Conservation (phyloP, 2,113 vertebrate species). For the Microcebus jonahi region DNA sequence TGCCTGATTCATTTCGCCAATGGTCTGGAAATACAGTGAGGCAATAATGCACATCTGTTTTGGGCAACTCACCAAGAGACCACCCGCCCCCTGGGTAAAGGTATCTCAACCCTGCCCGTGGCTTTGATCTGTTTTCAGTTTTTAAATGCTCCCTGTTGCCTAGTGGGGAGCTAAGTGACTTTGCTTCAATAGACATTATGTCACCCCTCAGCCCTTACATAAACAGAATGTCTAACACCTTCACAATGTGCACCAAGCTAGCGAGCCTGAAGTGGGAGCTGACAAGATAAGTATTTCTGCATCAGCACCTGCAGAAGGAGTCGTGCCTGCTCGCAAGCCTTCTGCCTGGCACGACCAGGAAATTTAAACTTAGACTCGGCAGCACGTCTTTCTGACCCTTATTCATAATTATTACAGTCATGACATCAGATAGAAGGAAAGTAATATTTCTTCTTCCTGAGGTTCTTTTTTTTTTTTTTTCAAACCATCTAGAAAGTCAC, state of each 20-base stretch:
- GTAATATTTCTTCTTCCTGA: conserved; percentile 45
- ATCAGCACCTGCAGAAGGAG: conserved; percentile 25
- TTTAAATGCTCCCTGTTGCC: conserved; percentile 83
- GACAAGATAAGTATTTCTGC: conserved; percentile 84
- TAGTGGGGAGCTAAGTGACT: conserved; percentile 74
- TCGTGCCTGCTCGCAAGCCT: background rate
- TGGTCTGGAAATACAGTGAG: conserved; percentile 42
- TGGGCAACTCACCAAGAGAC: conserved; percentile 34
- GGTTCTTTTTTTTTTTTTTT: background rate
- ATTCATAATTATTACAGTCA: conserved; percentile 26
- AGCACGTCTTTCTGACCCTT: background rate
- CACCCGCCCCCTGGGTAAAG: background rate
- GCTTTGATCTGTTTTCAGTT: conserved; percentile 82
- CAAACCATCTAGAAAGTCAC: conserved; percentile 6
- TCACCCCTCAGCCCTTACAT: conserved; percentile 82
- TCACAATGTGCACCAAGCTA: background rate
- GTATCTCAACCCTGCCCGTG: conserved; percentile 51
- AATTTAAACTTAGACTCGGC: conserved; percentile 31
- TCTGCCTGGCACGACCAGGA: background rate
- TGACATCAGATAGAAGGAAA: conserved; percentile 50
- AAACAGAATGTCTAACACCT: conserved; percentile 86
- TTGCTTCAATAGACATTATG: conserved; percentile 87
- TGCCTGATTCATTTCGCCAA: conserved; percentile 24
- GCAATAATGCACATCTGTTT: conserved; percentile 35
- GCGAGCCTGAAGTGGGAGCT: background rate